These are phyloP conservation scores for Mormyrus iriodes DNA, from an alignment of 2,113 vertebrate genomes.

Conservation along the genomic window DNA sequence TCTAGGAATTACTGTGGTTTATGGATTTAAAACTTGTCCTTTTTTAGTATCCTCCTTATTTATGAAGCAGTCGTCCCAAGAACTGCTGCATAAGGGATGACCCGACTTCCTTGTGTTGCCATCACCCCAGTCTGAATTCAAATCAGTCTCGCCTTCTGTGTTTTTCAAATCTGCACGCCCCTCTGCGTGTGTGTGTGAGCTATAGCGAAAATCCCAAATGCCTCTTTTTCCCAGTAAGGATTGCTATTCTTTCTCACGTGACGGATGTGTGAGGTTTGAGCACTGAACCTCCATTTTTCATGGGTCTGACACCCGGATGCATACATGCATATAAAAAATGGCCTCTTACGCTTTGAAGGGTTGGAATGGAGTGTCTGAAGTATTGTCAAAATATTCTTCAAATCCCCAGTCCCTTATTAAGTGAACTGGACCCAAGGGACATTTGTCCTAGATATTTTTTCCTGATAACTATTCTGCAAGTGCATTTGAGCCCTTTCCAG, in stretches of 20 bases:
- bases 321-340: background rate
- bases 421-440: background rate
- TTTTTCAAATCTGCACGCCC: background rate
- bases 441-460: slow-evolving; percentile 1
- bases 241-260: background rate
- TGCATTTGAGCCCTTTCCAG: background rate
- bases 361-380: background rate
- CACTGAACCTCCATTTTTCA: background rate
- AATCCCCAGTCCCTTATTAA: background rate
- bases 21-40: slow-evolving; percentile 9
- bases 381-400: background rate
- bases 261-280: background rate
- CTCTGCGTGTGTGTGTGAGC: background rate
- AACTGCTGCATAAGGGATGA: background rate
- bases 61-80: background rate
- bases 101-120: background rate
- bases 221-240: background rate
- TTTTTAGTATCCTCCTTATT: background rate
- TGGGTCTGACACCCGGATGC: background rate
- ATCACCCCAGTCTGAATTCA: background rate
- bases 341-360: background rate
- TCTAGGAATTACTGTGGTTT: slow-evolving; percentile 11
- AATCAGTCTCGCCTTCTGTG: background rate
- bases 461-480: background rate
- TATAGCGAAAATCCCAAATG: background rate